These are phyloP conservation scores for Ceratothoa steindachneri DNA, from an alignment of 2,888 invertebrate species.

Conservation along the genomic window DNA sequence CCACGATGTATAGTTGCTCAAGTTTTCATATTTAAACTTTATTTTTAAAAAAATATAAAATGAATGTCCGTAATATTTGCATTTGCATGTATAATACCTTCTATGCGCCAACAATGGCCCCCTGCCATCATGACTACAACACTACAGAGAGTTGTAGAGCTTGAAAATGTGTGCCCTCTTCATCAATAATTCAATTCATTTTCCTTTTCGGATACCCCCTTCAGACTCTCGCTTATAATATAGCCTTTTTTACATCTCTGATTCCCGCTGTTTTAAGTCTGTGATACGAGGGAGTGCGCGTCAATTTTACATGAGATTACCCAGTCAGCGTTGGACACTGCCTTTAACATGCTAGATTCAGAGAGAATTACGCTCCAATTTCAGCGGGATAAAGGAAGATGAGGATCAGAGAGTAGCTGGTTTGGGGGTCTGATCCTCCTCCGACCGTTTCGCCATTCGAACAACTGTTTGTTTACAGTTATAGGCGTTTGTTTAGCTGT, in stretches of 20 bases:
- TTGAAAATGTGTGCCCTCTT: background rate
- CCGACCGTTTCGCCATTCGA: background rate
- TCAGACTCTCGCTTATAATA: background rate
- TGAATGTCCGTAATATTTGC: no score
- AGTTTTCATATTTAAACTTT: no score
- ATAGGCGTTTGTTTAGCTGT: background rate
- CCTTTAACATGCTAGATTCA: slow-evolving; percentile 37
- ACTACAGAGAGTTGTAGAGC: no score
- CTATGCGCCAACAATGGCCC: no score
- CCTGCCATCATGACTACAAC: no score
- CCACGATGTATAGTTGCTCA: no score
- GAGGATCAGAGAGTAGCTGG: slow-evolving; percentile 21
- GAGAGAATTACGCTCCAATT: slow-evolving; percentile 43
- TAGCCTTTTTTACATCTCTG: slow-evolving; percentile 6
- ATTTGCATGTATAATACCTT: no score
- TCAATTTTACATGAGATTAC: slow-evolving; percentile 46
- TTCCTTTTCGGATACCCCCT: background rate
- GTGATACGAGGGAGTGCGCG: slow-evolving; percentile 23
- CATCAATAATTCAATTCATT: slow-evolving; percentile 9
- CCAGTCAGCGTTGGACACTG: slow-evolving; percentile 38
- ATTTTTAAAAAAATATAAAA: no score
- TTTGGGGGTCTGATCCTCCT: slow-evolving; percentile 20
- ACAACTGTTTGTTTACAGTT: slow-evolving; percentile 8
- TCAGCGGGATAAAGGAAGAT: slow-evolving; percentile 34
- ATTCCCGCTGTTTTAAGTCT: slow-evolving; percentile 4